Conservation (phyloP, 2,888 invertebrate genomes). For the Incurvaria masculella region DNA sequence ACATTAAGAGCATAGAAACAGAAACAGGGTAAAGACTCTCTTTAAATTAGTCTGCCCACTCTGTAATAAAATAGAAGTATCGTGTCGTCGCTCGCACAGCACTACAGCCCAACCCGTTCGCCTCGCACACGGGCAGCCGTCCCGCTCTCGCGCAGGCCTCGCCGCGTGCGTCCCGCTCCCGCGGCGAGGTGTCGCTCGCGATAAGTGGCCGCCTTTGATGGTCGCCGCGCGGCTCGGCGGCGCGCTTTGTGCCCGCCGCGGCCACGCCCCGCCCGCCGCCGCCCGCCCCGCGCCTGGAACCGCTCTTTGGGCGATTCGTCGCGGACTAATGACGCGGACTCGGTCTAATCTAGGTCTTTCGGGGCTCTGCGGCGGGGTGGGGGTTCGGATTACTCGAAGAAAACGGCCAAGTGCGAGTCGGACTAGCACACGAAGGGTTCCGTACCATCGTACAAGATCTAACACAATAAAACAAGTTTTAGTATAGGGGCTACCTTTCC, state of each 20-base stretch:
- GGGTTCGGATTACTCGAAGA: too few relatives aligned
- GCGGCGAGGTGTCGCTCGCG: constrained; percentile 16
- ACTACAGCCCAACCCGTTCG: constrained; percentile 47
- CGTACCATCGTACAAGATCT: too few relatives aligned
- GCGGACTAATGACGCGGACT: constrained; percentile 27
- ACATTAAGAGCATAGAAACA: too few relatives aligned
- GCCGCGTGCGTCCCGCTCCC: constrained; percentile 22
- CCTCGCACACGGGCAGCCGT: constrained; percentile 33
- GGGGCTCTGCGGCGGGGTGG: too few relatives aligned
- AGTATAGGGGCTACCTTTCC: too few relatives aligned
- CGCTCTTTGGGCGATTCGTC: constrained; percentile 43
- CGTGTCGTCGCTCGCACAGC: constrained; percentile 26
- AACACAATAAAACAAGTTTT: too few relatives aligned
- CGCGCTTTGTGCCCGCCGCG: constrained; percentile 37
- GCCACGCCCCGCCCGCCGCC: constrained; percentile 32
- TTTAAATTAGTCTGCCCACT: constrained; percentile 20
- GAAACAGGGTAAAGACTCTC: too few relatives aligned
- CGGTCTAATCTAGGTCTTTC: neutral
- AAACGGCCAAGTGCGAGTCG: too few relatives aligned
- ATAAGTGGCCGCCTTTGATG: constrained; percentile 31
- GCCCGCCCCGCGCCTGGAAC: constrained; percentile 23
- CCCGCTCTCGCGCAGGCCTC: constrained; percentile 20
- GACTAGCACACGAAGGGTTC: too few relatives aligned
- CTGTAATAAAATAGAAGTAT: constrained; percentile 33
- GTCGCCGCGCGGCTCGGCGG: constrained; percentile 34